A percentile compares a stretch with the other conserved stretches of the same genome.
These are phyloP conservation scores for Caenorhabditis tropicalis DNA, from an alignment of 1,140 invertebrate species.

Conservation along the genomic window DNA sequence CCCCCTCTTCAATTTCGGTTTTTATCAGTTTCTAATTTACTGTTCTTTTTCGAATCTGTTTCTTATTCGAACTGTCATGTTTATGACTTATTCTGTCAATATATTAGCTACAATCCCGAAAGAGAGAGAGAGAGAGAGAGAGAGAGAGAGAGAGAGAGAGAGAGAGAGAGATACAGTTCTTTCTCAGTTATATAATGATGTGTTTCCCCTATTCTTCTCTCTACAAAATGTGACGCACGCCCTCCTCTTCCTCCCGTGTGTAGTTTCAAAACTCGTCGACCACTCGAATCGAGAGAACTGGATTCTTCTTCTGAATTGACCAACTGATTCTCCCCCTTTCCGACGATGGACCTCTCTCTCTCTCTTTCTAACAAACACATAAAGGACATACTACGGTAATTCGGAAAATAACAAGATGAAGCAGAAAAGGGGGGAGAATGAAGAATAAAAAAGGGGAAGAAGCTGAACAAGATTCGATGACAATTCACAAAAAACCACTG, in stretches of 20 bases:
- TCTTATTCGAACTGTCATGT: not conserved
- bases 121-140: too few relatives aligned
- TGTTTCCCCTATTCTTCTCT: not conserved
- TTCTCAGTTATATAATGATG: constrained; percentile 39
- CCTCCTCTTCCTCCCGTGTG: not conserved
- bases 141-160: too few relatives aligned
- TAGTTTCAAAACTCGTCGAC: constrained; percentile 40
- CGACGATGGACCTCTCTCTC: not conserved
- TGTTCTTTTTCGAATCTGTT: constrained; percentile 1
- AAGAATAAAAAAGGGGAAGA: not conserved
- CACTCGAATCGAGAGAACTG: constrained; percentile 44
- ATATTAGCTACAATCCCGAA: not conserved
- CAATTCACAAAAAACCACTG: not conserved
- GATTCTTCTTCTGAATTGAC: constrained; percentile 4
- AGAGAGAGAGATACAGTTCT: too few relatives aligned
- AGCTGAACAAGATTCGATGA: constrained; percentile 31
- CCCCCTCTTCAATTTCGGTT: not conserved
- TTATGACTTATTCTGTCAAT: not conserved
- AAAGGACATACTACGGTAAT: constrained; percentile 44
- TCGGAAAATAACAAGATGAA: constrained; percentile 38
- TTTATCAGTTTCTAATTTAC: constrained; percentile 29
- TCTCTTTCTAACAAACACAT: constrained; percentile 35
- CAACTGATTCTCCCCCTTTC: constrained; percentile 1
- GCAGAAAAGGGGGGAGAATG: not conserved
- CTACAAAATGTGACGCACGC: not conserved